Percentiles rank a stretch among this genome's conserved stretches.
Evolutionary conservation across 2,888 invertebrate species (phyloP).

Genomic region (Parascotia fuliginaria): DNA sequence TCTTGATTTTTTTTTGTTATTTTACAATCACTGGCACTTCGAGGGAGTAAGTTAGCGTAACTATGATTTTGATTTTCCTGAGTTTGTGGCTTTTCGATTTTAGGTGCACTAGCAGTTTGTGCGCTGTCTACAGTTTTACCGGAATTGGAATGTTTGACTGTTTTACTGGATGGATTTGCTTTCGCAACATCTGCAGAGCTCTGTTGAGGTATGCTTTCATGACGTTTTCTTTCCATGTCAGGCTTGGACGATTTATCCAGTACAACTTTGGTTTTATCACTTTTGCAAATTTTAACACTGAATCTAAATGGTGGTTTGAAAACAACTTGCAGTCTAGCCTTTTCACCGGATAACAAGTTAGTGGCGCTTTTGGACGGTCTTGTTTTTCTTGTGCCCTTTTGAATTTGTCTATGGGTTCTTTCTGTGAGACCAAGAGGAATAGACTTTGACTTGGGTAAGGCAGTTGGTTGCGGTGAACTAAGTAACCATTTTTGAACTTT

Average conservation of each 20-base stretch:
- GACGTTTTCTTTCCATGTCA: conserved; percentile 74
- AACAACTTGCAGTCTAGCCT: conserved; percentile 92
- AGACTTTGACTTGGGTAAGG: conserved; percentile 93
- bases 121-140: conserved; percentile 53
- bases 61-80: conserved; percentile 60
- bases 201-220: conserved; percentile 57
- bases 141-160: conserved; percentile 64
- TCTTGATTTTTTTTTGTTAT: conserved; percentile 67
- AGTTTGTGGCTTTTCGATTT: conserved; percentile 56
- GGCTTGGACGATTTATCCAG: conserved; percentile 85
- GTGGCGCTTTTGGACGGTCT: conserved; percentile 89
- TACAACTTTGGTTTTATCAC: conserved; percentile 88
- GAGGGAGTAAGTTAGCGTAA: conserved; percentile 76
- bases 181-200: conserved; percentile 60
- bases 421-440: conserved; percentile 91
- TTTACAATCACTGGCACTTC: conserved; percentile 79
- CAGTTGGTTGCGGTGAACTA: conserved; percentile 88
- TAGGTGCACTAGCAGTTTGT: conserved; percentile 48
- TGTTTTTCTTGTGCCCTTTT: conserved; percentile 83
- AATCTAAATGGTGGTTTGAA: conserved; percentile 96
- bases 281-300: conserved; percentile 91
- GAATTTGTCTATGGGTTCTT: conserved; percentile 72
- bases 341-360: conserved; percentile 88
- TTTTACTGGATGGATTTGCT: conserved; percentile 60
- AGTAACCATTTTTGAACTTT: conserved; percentile 95